Base-by-base conservation (phyloP, 1,140 invertebrate genomes). In the Parapsyche elsis region DNA sequence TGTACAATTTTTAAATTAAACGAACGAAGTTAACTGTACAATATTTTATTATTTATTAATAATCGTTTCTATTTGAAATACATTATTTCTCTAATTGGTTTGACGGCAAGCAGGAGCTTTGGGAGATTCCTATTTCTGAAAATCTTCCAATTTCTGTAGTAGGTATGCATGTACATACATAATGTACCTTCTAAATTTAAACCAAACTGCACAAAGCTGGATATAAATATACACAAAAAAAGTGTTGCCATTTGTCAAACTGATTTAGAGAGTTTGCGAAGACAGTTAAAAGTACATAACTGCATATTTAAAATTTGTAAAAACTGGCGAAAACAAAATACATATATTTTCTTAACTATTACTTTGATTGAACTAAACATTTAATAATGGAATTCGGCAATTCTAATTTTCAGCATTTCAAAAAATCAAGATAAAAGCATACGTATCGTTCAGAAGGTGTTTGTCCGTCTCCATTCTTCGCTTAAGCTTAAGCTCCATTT, bases 1-100 rank as follows among this genome's bases (percentile, higher is more conserved):
- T 75, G 73, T 75, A 75, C 24, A 75, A 73, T 49, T 26, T 49
- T 75, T 49, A 75, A 75, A 75, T 57, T 49, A 75, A 75, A 75
- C 21, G 26, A 30, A 71, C 9, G 71, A 73, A 49, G 24, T 67
- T 26, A 23, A 67, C 24, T 16, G 16, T 23, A 4, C n/a, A 7
- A 4, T 67, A 4, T 67, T 23, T 16, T 67, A 2, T 12, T 26
- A 7, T 67, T 67, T 67, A 7, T 67, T 67, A 21, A 21, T 26
- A 53, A 61, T 61, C n/a, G n/a, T 61, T 61, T 61, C 5, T 61
- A 21, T 61, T 9, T 21, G n/a, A 21, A 19, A 53, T 53, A 53
- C 16, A 53, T 53, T 46, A 46, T 46, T 7, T 46, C 5, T 46
- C 5, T 46, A 46, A 7, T 46, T 46, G 45, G 45, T n/a, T n/a